Evolutionary conservation across 2,888 invertebrate genomes (phyloP).

Genomic region (Stramonita haemastoma): DNA sequence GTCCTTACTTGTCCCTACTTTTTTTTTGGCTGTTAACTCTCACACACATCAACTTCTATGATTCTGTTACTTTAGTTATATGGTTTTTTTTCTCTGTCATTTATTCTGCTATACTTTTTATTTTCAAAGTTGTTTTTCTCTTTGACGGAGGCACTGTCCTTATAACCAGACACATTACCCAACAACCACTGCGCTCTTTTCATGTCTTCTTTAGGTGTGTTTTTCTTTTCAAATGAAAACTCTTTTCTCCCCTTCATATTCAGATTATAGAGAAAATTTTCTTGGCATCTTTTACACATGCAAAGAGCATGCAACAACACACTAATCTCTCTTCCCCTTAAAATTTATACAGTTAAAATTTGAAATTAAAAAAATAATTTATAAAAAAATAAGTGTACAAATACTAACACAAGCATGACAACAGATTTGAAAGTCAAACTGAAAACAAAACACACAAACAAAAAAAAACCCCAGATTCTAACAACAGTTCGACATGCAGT

Average conservation of each 20-base stretch:
- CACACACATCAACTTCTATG: too few relatives aligned
- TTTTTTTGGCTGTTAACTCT: too few relatives aligned
- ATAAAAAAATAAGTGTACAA: neutral
- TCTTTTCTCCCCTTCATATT: neutral
- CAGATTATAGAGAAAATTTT: too few relatives aligned
- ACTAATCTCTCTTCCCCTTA: neutral
- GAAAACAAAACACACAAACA: too few relatives aligned
- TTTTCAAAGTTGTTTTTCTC: too few relatives aligned
- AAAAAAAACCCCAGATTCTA: neutral
- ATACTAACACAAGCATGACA: neutral
- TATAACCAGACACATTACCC: too few relatives aligned
- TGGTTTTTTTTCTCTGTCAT: too few relatives aligned
- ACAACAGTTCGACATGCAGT: neutral
- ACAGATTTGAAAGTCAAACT: neutral
- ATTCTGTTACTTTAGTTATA: too few relatives aligned
- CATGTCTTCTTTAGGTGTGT: neutral
- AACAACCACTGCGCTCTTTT: too few relatives aligned
- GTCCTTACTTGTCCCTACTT: too few relatives aligned
- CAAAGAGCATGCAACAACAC: constrained; percentile 5
- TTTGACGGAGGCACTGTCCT: too few relatives aligned
- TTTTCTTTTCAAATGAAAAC: neutral
- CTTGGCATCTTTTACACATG: neutral
- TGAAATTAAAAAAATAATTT: neutral
- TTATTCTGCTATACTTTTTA: too few relatives aligned
- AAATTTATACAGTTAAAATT: neutral